phyloP scores from a whole-genome alignment of 2,888 invertebrate species.

The Halictus ligatus region DNA sequence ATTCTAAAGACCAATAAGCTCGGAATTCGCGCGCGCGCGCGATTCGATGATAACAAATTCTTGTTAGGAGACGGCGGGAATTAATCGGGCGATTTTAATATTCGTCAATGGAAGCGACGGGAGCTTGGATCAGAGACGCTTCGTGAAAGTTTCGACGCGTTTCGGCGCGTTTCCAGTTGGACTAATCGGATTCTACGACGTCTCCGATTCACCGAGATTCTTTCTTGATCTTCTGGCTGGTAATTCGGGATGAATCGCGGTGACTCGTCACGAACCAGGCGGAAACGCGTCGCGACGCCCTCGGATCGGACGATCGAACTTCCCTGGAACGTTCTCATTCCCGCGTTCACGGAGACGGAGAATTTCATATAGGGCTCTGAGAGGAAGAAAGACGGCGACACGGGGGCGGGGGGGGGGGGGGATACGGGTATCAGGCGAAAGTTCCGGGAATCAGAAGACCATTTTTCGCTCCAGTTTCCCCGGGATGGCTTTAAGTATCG shows the following conservation, averaged over 20 bases:
- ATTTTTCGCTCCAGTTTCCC: constrained; percentile 59
- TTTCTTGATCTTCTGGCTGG: constrained; percentile 5
- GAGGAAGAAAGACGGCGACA: neutral
- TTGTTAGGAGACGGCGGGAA: neutral
- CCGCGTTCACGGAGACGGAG: neutral
- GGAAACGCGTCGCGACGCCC: constrained; percentile 12
- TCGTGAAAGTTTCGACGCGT: neutral
- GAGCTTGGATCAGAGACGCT: neutral
- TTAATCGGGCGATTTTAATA: constrained; percentile 15
- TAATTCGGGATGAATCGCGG: constrained; percentile 34
- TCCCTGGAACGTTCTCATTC: neutral
- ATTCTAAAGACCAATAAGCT: neutral
- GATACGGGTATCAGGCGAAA: constrained; percentile 20
- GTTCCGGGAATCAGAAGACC: constrained; percentile 41
- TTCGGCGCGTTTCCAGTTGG: neutral
- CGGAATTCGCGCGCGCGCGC: neutral
- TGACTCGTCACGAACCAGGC: constrained; percentile 14
- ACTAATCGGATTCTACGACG: constrained; percentile 27
- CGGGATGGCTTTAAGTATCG: constrained; percentile 47
- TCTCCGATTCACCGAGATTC: constrained; percentile 12
- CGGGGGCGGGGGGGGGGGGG: neutral
- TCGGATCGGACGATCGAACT: neutral
- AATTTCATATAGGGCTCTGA: constrained; percentile 29
- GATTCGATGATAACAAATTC: neutral
- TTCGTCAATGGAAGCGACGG: neutral